Conservation (phyloP, 2,797 vertebrate species). For the Lithobates pipiens region DNA sequence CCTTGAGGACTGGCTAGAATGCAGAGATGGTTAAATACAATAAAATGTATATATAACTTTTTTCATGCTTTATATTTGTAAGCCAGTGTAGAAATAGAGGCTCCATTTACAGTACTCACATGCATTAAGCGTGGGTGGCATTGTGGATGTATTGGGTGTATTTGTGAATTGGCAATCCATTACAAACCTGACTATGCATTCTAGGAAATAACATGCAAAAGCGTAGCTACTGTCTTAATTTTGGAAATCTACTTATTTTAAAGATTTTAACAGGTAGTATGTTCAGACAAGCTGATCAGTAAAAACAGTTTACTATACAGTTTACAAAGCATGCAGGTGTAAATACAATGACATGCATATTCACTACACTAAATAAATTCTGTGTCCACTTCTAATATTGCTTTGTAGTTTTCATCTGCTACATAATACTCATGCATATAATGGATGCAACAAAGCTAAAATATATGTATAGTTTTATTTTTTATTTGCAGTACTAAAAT, state of each 20-base stretch:
- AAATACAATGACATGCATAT: constrained; percentile 32
- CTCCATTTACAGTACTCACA: no score
- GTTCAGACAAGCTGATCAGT: constrained; percentile 6
- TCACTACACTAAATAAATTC: constrained; percentile 27
- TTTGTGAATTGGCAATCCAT: constrained; percentile 20
- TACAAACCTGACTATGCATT: constrained; percentile 44
- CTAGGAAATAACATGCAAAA: constrained; percentile 11
- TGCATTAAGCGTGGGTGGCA: no score
- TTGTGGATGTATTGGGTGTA: constrained; percentile 9
- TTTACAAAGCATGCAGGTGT: constrained; percentile 29
- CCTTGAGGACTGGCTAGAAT: no score
- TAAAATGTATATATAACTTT: no score
- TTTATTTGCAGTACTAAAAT: no score
- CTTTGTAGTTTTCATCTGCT: neutral
- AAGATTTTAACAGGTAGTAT: constrained; percentile 4
- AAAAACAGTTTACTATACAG: constrained; percentile 12
- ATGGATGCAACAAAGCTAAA: neutral
- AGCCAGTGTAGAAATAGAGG: no score
- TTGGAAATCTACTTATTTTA: constrained; percentile 21
- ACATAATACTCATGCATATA: neutral
- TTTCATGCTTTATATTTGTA: no score
- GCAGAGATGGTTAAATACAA: no score
- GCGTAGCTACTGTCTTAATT: neutral
- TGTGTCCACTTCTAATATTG: constrained; percentile 5
- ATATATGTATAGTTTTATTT: no score